Percentiles rank a stretch among this genome's conserved stretches.
Conservation (phyloP, 92 coral and sea anemone species). For the Actinostola sp. region DNA sequence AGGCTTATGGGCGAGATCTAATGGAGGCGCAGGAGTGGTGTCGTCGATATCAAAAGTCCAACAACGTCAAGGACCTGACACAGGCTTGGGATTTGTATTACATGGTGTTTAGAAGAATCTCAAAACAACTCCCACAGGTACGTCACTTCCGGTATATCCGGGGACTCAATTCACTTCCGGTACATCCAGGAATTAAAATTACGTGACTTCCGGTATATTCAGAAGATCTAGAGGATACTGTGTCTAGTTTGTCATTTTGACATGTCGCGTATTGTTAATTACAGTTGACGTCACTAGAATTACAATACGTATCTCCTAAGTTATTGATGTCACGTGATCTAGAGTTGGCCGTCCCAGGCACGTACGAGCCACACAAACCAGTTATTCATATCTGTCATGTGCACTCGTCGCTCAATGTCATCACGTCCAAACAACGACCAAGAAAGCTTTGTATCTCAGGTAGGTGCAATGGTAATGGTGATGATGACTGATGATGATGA, state of each 20-base stretch:
- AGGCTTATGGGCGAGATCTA: constrained; percentile 97
- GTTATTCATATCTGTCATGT: constrained; percentile 93
- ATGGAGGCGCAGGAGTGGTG: constrained; percentile 99
- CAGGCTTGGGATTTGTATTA: constrained; percentile 98
- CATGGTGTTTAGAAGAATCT: constrained; percentile 88
- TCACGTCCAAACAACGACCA: constrained; percentile 97
- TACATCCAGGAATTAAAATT: too few relatives aligned
- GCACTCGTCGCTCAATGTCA: constrained; percentile 94
- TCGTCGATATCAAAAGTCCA: constrained; percentile 90
- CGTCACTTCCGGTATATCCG: too few relatives aligned
- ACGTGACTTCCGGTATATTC: too few relatives aligned
- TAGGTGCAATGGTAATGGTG: constrained; percentile 1
- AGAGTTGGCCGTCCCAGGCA: constrained; percentile 99
- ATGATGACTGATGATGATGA: not conserved
- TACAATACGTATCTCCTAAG: constrained; percentile 97
- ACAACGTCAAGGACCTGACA: constrained; percentile 91
- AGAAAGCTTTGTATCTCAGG: constrained; percentile 93
- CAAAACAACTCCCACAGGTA: constrained; percentile 98
- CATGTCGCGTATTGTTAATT: not conserved
- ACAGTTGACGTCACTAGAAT: constrained; percentile 92
- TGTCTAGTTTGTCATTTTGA: not conserved
- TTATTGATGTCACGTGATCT: constrained; percentile 96
- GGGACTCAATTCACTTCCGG: too few relatives aligned
- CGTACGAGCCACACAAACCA: constrained; percentile 95
- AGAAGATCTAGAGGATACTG: too few relatives aligned